These are phyloP conservation scores for Oxyteleia sp. DNA, from an alignment of 2,888 invertebrate species.

Conservation along the genomic window DNA sequence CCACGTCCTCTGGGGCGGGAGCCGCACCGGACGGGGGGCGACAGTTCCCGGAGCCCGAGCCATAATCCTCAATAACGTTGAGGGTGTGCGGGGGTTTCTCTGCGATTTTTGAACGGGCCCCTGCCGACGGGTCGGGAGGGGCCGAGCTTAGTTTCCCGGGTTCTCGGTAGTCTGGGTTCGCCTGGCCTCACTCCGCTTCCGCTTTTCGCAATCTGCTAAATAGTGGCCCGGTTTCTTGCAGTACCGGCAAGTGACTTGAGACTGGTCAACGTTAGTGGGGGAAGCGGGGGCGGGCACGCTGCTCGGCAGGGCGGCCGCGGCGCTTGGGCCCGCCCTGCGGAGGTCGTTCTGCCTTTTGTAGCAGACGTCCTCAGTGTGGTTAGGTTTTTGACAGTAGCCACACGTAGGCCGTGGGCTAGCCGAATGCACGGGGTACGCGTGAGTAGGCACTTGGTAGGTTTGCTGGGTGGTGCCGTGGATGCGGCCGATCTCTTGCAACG, in stretches of 20 bases:
- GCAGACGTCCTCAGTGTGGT: background rate
- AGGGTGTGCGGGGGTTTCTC: too few species aligned
- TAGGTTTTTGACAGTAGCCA: background rate
- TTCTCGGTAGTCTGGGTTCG: background rate
- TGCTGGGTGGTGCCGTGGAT: background rate
- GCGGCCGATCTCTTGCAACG: background rate
- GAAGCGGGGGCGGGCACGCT: too few species aligned
- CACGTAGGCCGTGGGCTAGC: background rate
- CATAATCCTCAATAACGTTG: too few species aligned
- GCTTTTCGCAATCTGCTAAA: constrained; percentile 10
- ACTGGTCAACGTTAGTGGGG: too few species aligned
- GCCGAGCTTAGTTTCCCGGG: constrained; percentile 31
- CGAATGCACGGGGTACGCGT: background rate
- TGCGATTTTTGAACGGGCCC: too few species aligned
- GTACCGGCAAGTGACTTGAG: background rate
- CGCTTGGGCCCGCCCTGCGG: background rate
- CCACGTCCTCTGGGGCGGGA: too few species aligned
- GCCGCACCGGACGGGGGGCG: too few species aligned
- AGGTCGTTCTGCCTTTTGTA: background rate
- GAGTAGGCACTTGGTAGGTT: too few species aligned
- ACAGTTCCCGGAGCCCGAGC: too few species aligned
- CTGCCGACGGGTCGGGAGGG: background rate
- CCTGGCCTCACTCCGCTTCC: background rate
- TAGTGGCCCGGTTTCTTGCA: background rate
- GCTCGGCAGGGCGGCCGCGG: too few species aligned